Conservation (phyloP, 2,113 vertebrate species). For the Phodopus roborovskii region DNA sequence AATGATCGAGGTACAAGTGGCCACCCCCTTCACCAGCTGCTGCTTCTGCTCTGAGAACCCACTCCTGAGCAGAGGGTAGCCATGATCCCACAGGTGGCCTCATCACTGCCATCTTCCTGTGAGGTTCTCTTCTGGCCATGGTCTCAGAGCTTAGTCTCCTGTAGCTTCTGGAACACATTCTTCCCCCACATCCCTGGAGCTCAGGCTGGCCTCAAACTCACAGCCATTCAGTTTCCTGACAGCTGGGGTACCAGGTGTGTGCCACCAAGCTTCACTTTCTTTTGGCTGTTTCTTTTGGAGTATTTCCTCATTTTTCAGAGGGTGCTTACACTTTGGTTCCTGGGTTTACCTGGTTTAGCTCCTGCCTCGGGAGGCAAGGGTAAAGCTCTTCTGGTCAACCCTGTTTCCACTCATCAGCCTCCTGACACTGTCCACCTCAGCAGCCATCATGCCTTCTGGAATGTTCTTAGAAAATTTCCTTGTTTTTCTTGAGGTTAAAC, state of each 20-base stretch:
- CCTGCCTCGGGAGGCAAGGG: background rate
- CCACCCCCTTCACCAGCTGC: background rate
- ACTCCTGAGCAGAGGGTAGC: background rate
- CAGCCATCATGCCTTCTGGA: background rate
- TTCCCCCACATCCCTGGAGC: background rate
- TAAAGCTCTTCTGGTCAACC: fast-evolving
- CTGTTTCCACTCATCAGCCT: fast-evolving
- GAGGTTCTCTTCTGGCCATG: background rate
- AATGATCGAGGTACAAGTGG: background rate
- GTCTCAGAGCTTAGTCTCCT: background rate
- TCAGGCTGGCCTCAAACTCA: background rate
- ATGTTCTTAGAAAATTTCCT: background rate
- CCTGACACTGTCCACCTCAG: background rate
- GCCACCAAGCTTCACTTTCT: background rate
- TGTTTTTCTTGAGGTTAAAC: background rate
- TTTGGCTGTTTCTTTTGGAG: background rate
- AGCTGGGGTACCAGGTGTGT: fast-evolving
- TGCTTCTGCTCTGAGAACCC: background rate
- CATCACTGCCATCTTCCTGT: background rate
- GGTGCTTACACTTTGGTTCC: background rate
- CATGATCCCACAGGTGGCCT: background rate
- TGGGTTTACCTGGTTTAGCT: background rate
- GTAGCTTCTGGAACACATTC: background rate
- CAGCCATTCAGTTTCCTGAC: background rate
- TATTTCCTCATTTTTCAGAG: background rate